Evolutionary conservation across 2,797 vertebrate species (phyloP).

Genomic region (Chaetodon trifasciatus): DNA sequence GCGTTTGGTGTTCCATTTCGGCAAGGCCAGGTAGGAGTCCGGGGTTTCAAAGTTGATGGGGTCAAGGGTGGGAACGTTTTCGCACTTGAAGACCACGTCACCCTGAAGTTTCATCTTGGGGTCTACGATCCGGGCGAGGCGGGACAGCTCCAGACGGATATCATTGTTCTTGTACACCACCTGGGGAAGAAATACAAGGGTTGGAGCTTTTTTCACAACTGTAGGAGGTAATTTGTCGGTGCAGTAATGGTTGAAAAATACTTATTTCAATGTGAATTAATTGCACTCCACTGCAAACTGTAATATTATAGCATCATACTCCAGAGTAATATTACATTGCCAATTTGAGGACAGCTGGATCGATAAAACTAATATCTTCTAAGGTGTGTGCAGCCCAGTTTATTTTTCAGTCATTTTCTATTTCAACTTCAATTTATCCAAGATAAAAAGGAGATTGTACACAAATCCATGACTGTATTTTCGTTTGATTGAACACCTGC

Average conservation of each 20-base stretch:
- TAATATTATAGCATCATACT: constrained; percentile 47
- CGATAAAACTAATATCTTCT: constrained; percentile 73
- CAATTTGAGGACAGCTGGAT: constrained; percentile 54
- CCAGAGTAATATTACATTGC: constrained; percentile 46
- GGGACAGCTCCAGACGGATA: constrained; percentile 96
- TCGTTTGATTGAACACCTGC: constrained; percentile 62
- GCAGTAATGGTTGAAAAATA: constrained; percentile 29
- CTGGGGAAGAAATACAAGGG: constrained; percentile 76
- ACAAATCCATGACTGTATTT: constrained; percentile 53
- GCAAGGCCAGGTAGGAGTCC: constrained; percentile 95
- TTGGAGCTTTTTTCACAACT: neutral
- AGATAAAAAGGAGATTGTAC: constrained; percentile 54
- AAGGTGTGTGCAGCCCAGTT: constrained; percentile 43
- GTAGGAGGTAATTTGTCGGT: neutral
- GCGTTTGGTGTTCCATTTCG: constrained; percentile 98
- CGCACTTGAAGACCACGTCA: constrained; percentile 96
- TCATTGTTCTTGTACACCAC: constrained; percentile 99
- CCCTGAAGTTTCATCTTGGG: constrained; percentile 99
- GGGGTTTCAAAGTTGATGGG: constrained; percentile 98
- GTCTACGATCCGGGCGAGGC: constrained; percentile 95
- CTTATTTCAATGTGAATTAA: constrained; percentile 51
- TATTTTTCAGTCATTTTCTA: constrained; percentile 61
- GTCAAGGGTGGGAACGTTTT: constrained; percentile 97
- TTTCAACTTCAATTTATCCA: constrained; percentile 64
- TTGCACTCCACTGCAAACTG: constrained; percentile 44